Base-by-base conservation (phyloP, 2,888 invertebrate species). In the Lymantria dispar region DNA sequence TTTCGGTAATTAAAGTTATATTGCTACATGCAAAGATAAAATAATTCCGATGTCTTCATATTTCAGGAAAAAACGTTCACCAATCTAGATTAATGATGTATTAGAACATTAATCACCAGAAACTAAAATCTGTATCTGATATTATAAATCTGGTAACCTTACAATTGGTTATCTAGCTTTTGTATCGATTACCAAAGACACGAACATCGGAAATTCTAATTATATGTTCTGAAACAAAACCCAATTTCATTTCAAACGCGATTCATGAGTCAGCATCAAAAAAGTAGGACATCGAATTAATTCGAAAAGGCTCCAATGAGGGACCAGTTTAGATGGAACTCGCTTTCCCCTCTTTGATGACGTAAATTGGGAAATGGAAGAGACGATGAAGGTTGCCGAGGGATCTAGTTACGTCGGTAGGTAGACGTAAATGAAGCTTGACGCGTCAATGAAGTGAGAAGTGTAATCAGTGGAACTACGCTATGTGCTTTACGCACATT, bases 201-300 rank as follows among this genome's bases (percentile, higher is more conserved):
- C 48, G 49, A 54, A 56, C 50, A 56, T 52, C 52, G 39, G 45
- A 56, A 68, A 58, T 61, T 66, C 60, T 64, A 68, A 66, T 68
- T 60, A 62, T 49, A 63, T 58, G 56, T 63, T 63, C 54, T 47
- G 47, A 64, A 70, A 68, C 67, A 64, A 70, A 60, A 57, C 54
- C 61, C 58, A 66, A 66, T 62, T 60, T 63, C 57, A 55, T 61
- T 64, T 53, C 54, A 54, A 70, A 69, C 62, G 60, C 51, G 56
- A 65, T 64, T 64, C 65, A 65, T 71, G 68, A 72, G 60, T 72
- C 70, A 70, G 75, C 71, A 67, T 68, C 65, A 74, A 75, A 76
- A 77, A 78, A 75, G 65, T 68, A 67, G 76, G 68, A 61, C 74
- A 65, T 74, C 64, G 70, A 75, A 78, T 78, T 78, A 78, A 78